Evolutionary conservation across 2,797 vertebrate species (phyloP), one percentile per base, ranked within the genome.

Genomic region (Lemur catta): DNA sequence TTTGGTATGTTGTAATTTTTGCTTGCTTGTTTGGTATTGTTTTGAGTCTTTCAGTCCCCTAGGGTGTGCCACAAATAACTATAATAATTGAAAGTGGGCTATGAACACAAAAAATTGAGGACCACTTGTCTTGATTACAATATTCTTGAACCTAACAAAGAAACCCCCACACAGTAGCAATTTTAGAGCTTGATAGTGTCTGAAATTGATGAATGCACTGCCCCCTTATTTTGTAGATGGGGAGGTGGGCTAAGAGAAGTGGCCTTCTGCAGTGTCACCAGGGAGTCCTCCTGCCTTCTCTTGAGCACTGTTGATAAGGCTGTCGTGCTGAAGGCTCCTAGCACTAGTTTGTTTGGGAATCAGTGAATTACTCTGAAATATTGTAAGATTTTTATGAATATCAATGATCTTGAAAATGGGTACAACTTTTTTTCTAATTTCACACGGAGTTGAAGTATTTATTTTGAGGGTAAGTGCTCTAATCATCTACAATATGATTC

Each of bases 381-480:
- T 52, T 80, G 46, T 61, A 79, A 43, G 17, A 46, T 50, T 79
- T 92, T 94, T 50, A 65, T 74, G 43, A 80, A 24, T 86, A 85
- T 72, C 52, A 76, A 5, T 65, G 48, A 69, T 93, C 92, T 92
- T 71, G n/a, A 88, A 91, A 86, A 93, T 20, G 78, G 57, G 24
- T 65, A 78, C 61, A 46, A 35, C 8, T 41, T 7, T 85, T 38
- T 84, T 95, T 55, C 33, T 82, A 48, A 81, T 91, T 92, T 94
- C 46, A 65, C 61, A 24, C 4, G 30, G 65, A 84, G 3, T 72
- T 76, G 11, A 82, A 90, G 46, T 71, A 52, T 84, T 93, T 69
- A 84, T 90, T 86, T 86, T 80, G 33, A 59, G 46, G 81, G 30
- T 69, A 74, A 96, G 55, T 93, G 82, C 69, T 95, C 69, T 48